Evolutionary conservation across 2,888 invertebrate species (phyloP), one percentile per base, ranked within the genome.

Genomic region (Apeira syringaria): DNA sequence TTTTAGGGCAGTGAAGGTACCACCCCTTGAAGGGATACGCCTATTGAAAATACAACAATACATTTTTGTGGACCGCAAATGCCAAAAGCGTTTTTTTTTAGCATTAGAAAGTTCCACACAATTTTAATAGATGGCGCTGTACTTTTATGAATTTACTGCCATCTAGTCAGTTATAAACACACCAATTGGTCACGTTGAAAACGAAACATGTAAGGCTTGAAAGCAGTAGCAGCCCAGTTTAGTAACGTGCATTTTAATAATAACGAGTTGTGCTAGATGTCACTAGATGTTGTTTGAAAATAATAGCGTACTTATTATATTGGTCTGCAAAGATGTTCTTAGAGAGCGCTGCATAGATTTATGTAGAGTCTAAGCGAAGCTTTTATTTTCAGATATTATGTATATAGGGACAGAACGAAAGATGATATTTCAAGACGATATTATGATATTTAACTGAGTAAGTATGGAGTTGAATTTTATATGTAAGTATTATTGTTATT

Each of bases 21-120:
- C 80, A 74, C 81, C 80, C 77, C 73, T 74, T 58, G 49, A 29
- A 48, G 56, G 74, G 70, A 61, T 61, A 73, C 80, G 80, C 80
- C 61, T 64, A 64, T 55, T 59, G 48, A 47, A 58, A 66, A 55
- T 52, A 41, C 40, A 36, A 48, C 38, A 38, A 45, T 53, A 44
- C 34, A 31, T 31, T 39, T 20, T 42, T 30, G 15, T 41, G 43
- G 46, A 37, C 32, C 37, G 40, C 30, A 20, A 38, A 7, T 9
- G 7, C 17, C n/a, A 7, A 30, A 28, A 13, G 34, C 30, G 25
- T 38, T 11, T 17, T 42, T 43, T 12, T 18, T 30, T 10, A 8
- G 18, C 15, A 10, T 22, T 43, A 13, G n/a, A 26, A 20, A 47
- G 38, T 51, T 41, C 28, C 27, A 13, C 8, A 25, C 15, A 31